phyloP scores from a whole-genome alignment of 2,888 invertebrate genomes.

The Balanococcus diminutus region DNA sequence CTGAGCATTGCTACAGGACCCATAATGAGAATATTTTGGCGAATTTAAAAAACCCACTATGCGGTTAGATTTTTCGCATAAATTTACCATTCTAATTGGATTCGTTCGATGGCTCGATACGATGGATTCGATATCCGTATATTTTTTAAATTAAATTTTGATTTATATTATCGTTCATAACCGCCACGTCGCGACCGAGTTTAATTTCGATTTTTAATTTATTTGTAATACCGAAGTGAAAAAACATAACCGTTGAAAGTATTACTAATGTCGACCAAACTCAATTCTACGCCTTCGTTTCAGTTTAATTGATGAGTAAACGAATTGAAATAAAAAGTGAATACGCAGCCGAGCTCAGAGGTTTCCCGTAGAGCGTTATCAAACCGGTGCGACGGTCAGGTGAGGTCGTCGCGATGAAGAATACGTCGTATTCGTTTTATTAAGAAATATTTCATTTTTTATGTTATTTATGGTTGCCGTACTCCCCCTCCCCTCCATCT shows the following conservation, averaged over 20 bases:
- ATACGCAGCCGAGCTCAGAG: neutral
- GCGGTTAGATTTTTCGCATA: neutral
- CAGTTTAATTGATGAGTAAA: neutral
- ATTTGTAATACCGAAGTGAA: neutral
- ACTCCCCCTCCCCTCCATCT: too few relatives aligned
- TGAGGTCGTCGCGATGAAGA: neutral
- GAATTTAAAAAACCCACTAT: neutral
- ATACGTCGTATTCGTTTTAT: neutral
- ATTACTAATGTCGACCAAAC: neutral
- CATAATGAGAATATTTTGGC: neutral
- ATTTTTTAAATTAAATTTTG: neutral
- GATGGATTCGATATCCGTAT: neutral
- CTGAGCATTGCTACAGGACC: neutral
- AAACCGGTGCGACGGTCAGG: neutral
- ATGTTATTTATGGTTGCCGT: neutral
- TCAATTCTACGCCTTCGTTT: neutral
- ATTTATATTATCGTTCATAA: neutral
- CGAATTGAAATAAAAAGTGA: neutral
- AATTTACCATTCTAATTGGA: neutral
- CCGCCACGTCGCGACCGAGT: neutral
- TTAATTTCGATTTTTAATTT: neutral
- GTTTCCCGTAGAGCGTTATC: neutral
- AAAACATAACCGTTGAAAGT: neutral
- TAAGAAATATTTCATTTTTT: neutral
- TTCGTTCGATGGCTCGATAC: neutral